These are phyloP conservation scores for Scotopteryx bipunctaria DNA, from an alignment of 2,888 invertebrate genomes.

Conservation along the genomic window DNA sequence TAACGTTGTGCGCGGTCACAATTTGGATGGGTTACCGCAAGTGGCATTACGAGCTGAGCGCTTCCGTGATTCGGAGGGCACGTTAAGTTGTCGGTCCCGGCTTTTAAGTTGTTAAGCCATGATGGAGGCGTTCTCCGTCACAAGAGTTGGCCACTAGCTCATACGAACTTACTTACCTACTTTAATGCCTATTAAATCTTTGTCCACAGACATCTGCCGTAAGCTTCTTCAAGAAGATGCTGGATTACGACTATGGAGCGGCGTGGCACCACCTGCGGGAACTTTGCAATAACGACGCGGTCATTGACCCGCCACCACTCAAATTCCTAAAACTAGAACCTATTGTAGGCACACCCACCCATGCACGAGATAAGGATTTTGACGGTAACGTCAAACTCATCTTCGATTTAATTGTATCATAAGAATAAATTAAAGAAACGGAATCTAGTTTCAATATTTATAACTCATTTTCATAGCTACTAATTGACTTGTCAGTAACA, in stretches of 20 bases:
- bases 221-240: constrained; percentile 76
- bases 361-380: constrained; percentile 51
- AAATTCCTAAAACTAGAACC: constrained; percentile 42
- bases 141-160: too few relatives aligned
- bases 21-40: too few relatives aligned
- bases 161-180: too few relatives aligned
- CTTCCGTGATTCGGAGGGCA: too few relatives aligned
- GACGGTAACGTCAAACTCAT: constrained; percentile 61
- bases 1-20: too few relatives aligned
- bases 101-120: too few relatives aligned
- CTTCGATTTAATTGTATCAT: constrained; percentile 47
- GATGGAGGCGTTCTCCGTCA: too few relatives aligned
- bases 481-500: background rate
- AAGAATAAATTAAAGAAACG: constrained; percentile 37
- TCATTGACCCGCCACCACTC: constrained; percentile 45
- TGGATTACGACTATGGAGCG: constrained; percentile 71
- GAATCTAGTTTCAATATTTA: constrained; percentile 19
- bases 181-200: constrained; percentile 17
- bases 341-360: constrained; percentile 56
- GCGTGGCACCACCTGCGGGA: constrained; percentile 61
- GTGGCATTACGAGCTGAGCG: too few relatives aligned
- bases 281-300: constrained; percentile 53
- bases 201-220: constrained; percentile 74
- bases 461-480: background rate
- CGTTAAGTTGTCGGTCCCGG: too few relatives aligned